These are phyloP conservation scores for Bungarus multicinctus DNA, from an alignment of 2,113 vertebrate genomes.

Conservation along the genomic window DNA sequence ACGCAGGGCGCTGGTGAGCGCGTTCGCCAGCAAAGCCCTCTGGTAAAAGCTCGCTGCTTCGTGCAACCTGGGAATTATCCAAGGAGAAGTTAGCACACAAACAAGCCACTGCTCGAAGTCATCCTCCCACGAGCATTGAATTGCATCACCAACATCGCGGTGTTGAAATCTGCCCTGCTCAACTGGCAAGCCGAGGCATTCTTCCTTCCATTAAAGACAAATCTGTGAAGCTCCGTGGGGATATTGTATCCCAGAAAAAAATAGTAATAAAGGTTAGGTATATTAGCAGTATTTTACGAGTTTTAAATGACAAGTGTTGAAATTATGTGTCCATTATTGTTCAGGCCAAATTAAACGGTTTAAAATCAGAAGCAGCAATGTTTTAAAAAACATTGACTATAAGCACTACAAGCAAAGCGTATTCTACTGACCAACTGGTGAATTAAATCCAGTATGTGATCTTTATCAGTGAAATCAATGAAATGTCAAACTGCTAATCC, in stretches of 20 bases:
- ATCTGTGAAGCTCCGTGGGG: neutral
- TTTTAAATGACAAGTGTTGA: neutral
- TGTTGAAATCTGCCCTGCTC: conserved; percentile 34
- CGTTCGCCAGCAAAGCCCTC: conserved; percentile 93
- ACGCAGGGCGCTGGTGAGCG: conserved; percentile 93
- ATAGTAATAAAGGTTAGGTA: neutral
- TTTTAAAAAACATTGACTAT: neutral
- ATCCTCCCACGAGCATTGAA: conserved; percentile 67
- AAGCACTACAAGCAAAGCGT: neutral
- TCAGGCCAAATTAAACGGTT: neutral
- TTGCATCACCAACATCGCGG: conserved; percentile 65
- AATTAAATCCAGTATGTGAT: neutral
- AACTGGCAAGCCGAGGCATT: neutral
- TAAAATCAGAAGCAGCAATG: neutral
- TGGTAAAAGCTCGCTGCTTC: conserved; percentile 97
- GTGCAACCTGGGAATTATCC: conserved; percentile 81
- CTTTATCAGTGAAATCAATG: neutral
- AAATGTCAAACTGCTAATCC: neutral
- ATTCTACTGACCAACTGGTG: neutral
- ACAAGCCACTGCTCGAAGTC: conserved; percentile 38
- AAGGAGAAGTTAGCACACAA: conserved; percentile 62
- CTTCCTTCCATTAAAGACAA: neutral
- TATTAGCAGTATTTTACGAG: neutral
- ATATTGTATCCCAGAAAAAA: no score
- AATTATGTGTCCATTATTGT: neutral